These are phyloP conservation scores for Brachylomia viminalis DNA, from an alignment of 2,888 invertebrate species.

Conservation along the genomic window DNA sequence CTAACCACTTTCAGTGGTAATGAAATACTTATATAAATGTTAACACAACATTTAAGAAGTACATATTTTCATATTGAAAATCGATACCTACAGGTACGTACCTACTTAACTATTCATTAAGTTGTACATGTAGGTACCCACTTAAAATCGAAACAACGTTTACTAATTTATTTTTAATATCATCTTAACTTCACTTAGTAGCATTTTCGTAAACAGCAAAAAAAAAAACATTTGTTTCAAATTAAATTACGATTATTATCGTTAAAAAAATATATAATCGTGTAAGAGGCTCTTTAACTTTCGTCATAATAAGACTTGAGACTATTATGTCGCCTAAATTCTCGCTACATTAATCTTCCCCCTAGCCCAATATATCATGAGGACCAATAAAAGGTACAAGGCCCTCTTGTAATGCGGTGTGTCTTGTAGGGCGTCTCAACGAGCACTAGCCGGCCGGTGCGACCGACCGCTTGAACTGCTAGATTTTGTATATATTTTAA, in stretches of 20 bases:
- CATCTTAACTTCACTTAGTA: not conserved
- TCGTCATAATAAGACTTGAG: not conserved
- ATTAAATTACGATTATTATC: not conserved
- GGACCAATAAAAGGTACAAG: too few relatives aligned
- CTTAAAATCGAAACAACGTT: not conserved
- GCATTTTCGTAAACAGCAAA: not conserved
- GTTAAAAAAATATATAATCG: too few relatives aligned
- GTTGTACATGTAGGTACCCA: not conserved
- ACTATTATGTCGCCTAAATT: not conserved
- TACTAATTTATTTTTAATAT: slow-evolving; percentile 1
- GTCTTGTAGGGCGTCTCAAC: too few relatives aligned
- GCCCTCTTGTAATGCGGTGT: too few relatives aligned
- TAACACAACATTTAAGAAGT: too few relatives aligned
- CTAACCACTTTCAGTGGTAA: not conserved
- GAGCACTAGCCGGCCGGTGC: too few relatives aligned
- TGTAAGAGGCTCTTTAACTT: not conserved
- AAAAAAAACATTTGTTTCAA: not conserved
- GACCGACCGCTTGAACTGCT: too few relatives aligned
- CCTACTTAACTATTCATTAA: slow-evolving; percentile 5
- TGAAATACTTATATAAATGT: not conserved
- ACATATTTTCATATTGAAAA: slow-evolving; percentile 5
- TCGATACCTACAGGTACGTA: slow-evolving; percentile 5
- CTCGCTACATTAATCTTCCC: not conserved
- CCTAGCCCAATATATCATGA: not conserved
- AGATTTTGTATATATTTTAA: too few relatives aligned